Base-by-base conservation (phyloP, 2,888 invertebrate species). In the Arenicola marina region DNA sequence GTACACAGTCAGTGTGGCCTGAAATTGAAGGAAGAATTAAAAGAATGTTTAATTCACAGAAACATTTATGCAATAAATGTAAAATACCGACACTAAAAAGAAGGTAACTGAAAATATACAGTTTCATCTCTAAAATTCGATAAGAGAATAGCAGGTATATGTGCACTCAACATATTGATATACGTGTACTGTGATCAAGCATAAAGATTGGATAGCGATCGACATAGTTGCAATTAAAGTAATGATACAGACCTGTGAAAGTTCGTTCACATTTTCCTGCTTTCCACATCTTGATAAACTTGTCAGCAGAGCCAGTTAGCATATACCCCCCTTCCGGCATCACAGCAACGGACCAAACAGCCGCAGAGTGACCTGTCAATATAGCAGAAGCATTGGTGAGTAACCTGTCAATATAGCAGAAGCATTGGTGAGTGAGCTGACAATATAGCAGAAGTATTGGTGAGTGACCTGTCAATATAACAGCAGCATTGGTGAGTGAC, bases 1-100 rank as follows among this genome's bases (percentile, higher is more conserved):
- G 86, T 0, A 98, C 93, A 84, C 95, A 95, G 78, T 98, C 98
- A 1, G 89, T 90, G 81, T 98, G 98, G 3, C 95, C 94, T 87
- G 79, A 48, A 82, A 65, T 26, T 29, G 3, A 44, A 38, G 38
- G 18, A 38, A 38, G 18, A 15, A 38, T 38, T 38, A 38, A 11
- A 38, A 38, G 11, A 38, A 38, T 38, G 18, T 15, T 38, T 15
- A 38, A 38, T 38, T 38, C 38, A 11, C 18, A 15, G 18, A 38
- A 38, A 11, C 18, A 38, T 38, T 38, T 38, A 38, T 15, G 38
- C 18, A 38, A 38, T 38, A 38, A 38, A 11, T 38, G 38, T 38
- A 38, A 38, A 15, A 11, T 15, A 38, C 38, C 38, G 38, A 38
- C 38, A 38, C 38, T 11, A 18, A 15, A 38, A 38, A 15, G 11